Percentiles rank a stretch among this genome's conserved stretches.
phyloP scores from a whole-genome alignment of 2,797 vertebrate genomes.

The Microchirus variegatus region DNA sequence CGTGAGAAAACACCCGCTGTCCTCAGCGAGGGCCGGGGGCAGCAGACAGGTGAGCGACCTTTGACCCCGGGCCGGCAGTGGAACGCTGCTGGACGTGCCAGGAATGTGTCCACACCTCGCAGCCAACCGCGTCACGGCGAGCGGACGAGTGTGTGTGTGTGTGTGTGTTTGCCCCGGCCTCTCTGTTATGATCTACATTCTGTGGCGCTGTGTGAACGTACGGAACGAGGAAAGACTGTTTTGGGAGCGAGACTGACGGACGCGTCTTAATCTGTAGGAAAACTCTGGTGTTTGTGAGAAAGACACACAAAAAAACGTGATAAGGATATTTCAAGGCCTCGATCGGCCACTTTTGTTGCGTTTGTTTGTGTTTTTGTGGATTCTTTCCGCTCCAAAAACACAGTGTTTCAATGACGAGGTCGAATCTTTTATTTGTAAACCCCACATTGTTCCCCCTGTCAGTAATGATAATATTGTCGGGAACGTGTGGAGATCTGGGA shows the following conservation, averaged over 20 bases:
- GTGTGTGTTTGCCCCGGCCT: slow-evolving; percentile 22
- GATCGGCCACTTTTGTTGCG: slow-evolving; percentile 29
- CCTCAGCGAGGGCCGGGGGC: slow-evolving; percentile 28
- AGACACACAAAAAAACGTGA: slow-evolving; percentile 25
- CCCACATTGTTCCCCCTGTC: too few relatives aligned
- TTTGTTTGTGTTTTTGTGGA: too few relatives aligned
- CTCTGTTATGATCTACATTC: slow-evolving; percentile 74
- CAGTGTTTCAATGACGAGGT: too few relatives aligned
- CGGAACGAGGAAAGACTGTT: slow-evolving; percentile 49
- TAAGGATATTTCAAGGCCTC: slow-evolving; percentile 75
- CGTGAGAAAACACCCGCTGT: slow-evolving; percentile 46
- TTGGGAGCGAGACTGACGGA: slow-evolving; percentile 62
- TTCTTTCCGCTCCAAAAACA: too few relatives aligned
- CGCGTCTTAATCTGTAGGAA: slow-evolving; percentile 57
- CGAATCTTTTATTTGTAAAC: too few relatives aligned
- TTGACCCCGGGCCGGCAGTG: slow-evolving; percentile 46
- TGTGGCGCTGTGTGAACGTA: slow-evolving; percentile 62
- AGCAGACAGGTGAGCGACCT: slow-evolving; percentile 68
- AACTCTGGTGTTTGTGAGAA: slow-evolving; percentile 37
- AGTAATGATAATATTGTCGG: too few relatives aligned
- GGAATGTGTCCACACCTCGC: slow-evolving; percentile 75
- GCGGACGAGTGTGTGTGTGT: slow-evolving; percentile 4
- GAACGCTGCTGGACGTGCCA: slow-evolving; percentile 50
- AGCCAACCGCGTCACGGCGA: slow-evolving; percentile 62
- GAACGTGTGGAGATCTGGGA: too few relatives aligned